Evolutionary conservation across 1,140 invertebrate genomes (phyloP).

Genomic region (Drosophila ironensis): DNA sequence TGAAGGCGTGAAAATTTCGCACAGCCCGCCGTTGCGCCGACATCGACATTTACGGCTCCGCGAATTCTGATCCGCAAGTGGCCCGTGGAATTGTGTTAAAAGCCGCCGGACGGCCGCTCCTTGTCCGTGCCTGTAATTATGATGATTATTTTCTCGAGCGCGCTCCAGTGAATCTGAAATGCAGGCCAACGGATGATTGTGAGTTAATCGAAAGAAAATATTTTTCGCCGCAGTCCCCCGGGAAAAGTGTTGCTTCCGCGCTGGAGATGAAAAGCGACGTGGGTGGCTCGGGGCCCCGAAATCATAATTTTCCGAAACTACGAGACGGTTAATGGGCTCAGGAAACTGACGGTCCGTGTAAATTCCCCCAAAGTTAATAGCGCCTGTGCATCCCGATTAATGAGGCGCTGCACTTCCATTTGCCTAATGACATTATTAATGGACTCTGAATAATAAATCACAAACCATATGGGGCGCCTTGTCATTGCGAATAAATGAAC

Average conservation of each 20-base stretch:
- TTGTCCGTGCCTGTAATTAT: slow-evolving; percentile 28
- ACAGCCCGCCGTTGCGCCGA: slow-evolving; percentile 6
- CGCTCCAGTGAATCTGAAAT: slow-evolving; percentile 15
- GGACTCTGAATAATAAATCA: slow-evolving; percentile 16
- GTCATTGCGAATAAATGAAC: background rate
- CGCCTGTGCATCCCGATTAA: slow-evolving; percentile 13
- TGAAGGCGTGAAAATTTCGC: slow-evolving; percentile 58
- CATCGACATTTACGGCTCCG: slow-evolving; percentile 19
- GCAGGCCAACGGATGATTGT: slow-evolving; percentile 6
- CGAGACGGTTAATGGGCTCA: background rate
- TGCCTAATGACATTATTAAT: slow-evolving; percentile 35
- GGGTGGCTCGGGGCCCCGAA: background rate
- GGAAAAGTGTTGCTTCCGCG: background rate
- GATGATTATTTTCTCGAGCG: slow-evolving; percentile 41
- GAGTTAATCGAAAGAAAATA: slow-evolving; percentile 44
- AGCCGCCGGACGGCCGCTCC: slow-evolving; percentile 52
- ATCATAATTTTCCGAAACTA: slow-evolving; percentile 19
- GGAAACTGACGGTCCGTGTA: background rate
- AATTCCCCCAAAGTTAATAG: slow-evolving; percentile 8
- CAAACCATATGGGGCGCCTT: background rate
- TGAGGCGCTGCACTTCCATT: slow-evolving; percentile 14
- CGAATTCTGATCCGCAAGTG: slow-evolving; percentile 1
- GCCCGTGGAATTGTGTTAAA: slow-evolving; percentile 53
- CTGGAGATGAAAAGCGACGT: slow-evolving; percentile 52
- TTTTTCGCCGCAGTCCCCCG: slow-evolving; percentile 1